Percentiles rank a stretch among this genome's conserved stretches.
These are phyloP conservation scores for Aphelenchoides besseyi DNA, from an alignment of 1,140 invertebrate genomes.

Conservation along the genomic window DNA sequence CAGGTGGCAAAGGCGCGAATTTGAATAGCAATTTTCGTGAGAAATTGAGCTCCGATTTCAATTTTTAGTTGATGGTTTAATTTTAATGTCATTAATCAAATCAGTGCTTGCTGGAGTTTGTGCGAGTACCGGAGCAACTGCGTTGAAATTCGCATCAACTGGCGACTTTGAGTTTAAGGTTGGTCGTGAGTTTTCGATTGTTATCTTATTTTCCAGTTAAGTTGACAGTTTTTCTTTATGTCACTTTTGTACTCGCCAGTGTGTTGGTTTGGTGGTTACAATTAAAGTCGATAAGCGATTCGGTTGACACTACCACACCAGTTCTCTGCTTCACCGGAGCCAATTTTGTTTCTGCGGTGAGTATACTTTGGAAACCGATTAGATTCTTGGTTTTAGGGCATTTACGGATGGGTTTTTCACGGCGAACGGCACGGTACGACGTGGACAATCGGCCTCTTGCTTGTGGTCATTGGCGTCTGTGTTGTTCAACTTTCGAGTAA, in stretches of 20 bases:
- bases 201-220: background rate
- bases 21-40: background rate
- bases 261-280: background rate
- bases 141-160: background rate
- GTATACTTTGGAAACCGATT: background rate
- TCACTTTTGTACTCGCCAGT: background rate
- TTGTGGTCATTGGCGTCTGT: slow-evolving; percentile 7
- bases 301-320: background rate
- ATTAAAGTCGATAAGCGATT: background rate
- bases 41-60: no score
- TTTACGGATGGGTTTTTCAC: slow-evolving; percentile 6
- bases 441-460: slow-evolving; percentile 6
- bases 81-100: no score
- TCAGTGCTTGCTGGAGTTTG: background rate
- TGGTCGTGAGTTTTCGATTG: background rate
- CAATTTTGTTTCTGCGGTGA: slow-evolving; percentile 1
- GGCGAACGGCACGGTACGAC: slow-evolving; percentile 8
- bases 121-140: background rate
- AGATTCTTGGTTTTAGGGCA: slow-evolving; percentile 3
- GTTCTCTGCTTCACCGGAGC: background rate
- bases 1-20: background rate
- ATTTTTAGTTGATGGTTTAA: no score
- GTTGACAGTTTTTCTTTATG: background rate
- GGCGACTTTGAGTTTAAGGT: background rate
- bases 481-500: slow-evolving; percentile 22